phyloP scores from a whole-genome alignment of 2,797 vertebrate species.

The Arctocebus calabarensis region DNA sequence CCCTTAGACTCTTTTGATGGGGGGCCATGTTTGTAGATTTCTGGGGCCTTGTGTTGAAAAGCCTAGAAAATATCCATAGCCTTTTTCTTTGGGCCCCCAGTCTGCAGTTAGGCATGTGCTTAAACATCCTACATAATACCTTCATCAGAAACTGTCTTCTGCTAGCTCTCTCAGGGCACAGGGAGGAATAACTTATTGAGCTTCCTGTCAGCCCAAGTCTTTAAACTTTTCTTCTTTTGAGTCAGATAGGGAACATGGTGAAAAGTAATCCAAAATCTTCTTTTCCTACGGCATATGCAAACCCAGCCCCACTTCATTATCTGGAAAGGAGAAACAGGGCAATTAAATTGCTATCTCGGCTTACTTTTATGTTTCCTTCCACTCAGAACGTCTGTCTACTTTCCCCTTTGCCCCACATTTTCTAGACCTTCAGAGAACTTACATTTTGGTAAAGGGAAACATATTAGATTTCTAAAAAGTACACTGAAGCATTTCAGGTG shows the following conservation, averaged over 20 bases:
- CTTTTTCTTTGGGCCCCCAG: background rate
- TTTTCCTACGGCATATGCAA: constrained; percentile 11
- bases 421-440: constrained; percentile 42
- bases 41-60: constrained; percentile 35
- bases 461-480: background rate
- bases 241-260: background rate
- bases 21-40: constrained; percentile 31
- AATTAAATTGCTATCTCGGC: background rate
- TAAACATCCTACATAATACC: background rate
- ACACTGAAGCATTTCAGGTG: constrained; percentile 5
- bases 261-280: constrained; percentile 31
- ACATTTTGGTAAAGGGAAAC: constrained; percentile 42
- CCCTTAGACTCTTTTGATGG: constrained; percentile 45
- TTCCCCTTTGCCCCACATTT: background rate
- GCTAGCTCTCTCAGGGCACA: background rate
- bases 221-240: constrained; percentile 54
- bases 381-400: background rate
- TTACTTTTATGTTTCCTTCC: constrained; percentile 38
- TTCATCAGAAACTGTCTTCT: constrained; percentile 4
- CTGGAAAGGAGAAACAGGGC: background rate
- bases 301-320: background rate
- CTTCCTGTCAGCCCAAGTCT: background rate
- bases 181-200: constrained; percentile 26
- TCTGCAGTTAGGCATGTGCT: too few species aligned
- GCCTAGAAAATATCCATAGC: background rate